Evolutionary conservation across 2,888 invertebrate genomes (phyloP).

Genomic region (Entomobrya proxima): DNA sequence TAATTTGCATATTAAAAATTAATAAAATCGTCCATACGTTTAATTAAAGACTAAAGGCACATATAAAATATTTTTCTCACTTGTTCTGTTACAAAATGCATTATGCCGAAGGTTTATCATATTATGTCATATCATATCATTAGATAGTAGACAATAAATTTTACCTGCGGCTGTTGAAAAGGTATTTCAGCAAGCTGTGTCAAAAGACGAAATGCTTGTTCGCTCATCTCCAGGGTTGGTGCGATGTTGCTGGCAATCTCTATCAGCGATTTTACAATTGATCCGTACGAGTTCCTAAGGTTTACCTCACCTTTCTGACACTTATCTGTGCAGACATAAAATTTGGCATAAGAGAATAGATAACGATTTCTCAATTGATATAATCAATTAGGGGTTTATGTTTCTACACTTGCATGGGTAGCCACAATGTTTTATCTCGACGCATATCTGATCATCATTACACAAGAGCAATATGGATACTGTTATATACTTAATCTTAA

Average conservation of each 20-base stretch:
- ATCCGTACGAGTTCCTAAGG: slow-evolving; percentile 64
- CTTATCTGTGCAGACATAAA: slow-evolving; percentile 50
- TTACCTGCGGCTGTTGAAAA: slow-evolving; percentile 52
- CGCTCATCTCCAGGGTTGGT: slow-evolving; percentile 64
- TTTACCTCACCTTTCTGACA: slow-evolving; percentile 62
- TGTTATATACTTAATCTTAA: neutral
- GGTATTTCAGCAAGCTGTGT: slow-evolving; percentile 64
- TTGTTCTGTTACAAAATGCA: no score
- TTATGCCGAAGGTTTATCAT: neutral
- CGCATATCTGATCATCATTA: neutral
- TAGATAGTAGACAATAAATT: neutral
- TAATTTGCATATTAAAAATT: slow-evolving; percentile 43
- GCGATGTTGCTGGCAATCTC: slow-evolving; percentile 68
- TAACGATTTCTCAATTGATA: slow-evolving; percentile 5
- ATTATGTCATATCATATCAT: neutral
- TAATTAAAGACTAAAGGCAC: neutral
- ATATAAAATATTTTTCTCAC: neutral
- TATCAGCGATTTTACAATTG: slow-evolving; percentile 59
- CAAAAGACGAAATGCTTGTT: slow-evolving; percentile 61
- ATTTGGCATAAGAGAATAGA: neutral
- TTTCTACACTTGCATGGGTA: neutral
- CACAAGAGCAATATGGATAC: neutral
- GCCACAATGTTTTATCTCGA: neutral
- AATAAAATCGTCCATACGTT: neutral
- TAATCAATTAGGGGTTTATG: slow-evolving; percentile 26